Conservation (phyloP, 2,797 vertebrate genomes). For the Labroides dimidiatus region DNA sequence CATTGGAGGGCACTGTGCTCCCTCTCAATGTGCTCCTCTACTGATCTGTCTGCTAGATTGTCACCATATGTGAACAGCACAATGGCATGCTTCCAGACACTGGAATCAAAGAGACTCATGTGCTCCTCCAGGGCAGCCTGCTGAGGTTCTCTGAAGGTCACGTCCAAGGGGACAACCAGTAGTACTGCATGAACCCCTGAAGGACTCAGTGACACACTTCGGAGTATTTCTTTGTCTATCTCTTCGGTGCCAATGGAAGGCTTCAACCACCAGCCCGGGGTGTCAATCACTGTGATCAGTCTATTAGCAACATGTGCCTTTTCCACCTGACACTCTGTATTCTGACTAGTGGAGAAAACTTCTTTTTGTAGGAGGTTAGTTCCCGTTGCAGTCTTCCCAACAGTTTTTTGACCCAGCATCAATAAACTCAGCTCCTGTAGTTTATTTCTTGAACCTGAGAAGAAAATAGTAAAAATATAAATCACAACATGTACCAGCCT, state of each 20-base stretch:
- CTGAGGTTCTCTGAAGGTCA: slow-evolving; percentile 38
- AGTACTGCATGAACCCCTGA: slow-evolving; percentile 53
- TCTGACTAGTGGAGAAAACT: slow-evolving; percentile 32
- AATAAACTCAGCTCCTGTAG: slow-evolving; percentile 32
- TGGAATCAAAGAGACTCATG: slow-evolving; percentile 47
- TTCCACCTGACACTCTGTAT: slow-evolving; percentile 4
- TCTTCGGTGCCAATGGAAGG: slow-evolving; percentile 15
- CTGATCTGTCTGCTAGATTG: slow-evolving; percentile 39
- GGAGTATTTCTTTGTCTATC: slow-evolving; percentile 41
- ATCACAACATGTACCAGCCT: not conserved
- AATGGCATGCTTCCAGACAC: slow-evolving; percentile 62
- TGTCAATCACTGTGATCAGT: slow-evolving; percentile 59
- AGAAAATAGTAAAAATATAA: not conserved
- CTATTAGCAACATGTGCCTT: slow-evolving; percentile 7
- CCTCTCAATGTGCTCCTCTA: slow-evolving; percentile 68
- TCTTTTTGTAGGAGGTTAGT: slow-evolving; percentile 52
- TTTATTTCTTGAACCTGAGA: slow-evolving; percentile 27
- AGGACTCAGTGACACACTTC: slow-evolving; percentile 34
- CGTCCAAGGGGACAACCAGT: slow-evolving; percentile 54
- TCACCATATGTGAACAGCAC: slow-evolving; percentile 65
- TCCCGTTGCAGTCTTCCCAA: slow-evolving; percentile 62
- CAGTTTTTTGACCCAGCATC: slow-evolving; percentile 54
- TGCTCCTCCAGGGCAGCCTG: slow-evolving; percentile 36
- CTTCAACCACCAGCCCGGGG: slow-evolving; percentile 52
- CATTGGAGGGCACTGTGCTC: slow-evolving; percentile 30